Base-by-base conservation (phyloP, 1,140 invertebrate species). In the Drosophila eugracilis region DNA sequence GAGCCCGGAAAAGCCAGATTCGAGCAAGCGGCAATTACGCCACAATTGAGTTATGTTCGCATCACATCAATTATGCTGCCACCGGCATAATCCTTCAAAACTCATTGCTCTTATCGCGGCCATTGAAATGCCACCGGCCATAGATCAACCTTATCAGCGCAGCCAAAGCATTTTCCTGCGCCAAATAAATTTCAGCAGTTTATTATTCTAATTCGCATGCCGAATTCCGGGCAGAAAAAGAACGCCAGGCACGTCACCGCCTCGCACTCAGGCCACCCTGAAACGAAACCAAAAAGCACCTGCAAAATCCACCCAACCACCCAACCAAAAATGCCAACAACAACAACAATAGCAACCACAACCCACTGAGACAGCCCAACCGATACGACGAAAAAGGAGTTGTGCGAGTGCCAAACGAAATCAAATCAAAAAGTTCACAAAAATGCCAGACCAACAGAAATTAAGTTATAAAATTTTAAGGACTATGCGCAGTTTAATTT, bases 391-490 rank as follows among this genome's bases (percentile, higher is more conserved):
- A 52, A 52, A 53, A 47, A 78, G 70, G 39, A 72, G 62, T 73
- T 63, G 49, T 28, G 52, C 52, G 66, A 42, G 58, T 53, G 53
- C 62, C 34, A 63, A 75, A 50, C 67, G 47, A 86, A 85, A 86
- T 86, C 80, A 85, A 86, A 85, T 85, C 80, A 85, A 86, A 86
- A 85, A 85, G 76, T 86, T 85, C 81, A 86, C 80, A 86, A 86
- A 85, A 76, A 85, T 85, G 66, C 81, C 80, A 84, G 79, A 71
- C 44, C 65, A 84, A 85, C 81, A 80, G 73, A 86, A 86, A 86
- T 86, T 86, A 86, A 88, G 81, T 86, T 86, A 86, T 86, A 86
- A 86, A 86, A 86, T 86, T 86, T 86, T 86, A 88, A 86, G 81
- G 83, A 85, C 78, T 73, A 59, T 78, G 73, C 79, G 63, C 77